Evolutionary conservation across 2,113 vertebrate species (phyloP).

Genomic region (Psittacara wagleri): DNA sequence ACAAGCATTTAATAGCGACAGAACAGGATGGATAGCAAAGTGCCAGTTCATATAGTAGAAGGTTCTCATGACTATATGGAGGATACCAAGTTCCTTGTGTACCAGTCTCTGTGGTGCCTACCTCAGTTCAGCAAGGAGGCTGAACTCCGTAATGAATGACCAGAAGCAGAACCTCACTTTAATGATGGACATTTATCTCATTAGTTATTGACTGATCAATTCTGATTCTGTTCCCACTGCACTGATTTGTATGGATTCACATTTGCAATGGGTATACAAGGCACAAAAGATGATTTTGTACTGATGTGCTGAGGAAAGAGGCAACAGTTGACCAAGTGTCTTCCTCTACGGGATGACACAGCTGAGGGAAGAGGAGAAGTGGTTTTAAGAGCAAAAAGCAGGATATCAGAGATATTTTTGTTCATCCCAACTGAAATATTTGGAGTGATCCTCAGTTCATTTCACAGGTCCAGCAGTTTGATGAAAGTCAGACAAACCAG

Average conservation of each 20-base stretch:
- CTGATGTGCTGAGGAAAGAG: neutral
- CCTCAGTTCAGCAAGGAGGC: neutral
- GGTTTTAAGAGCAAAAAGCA: neutral
- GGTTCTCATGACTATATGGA: neutral
- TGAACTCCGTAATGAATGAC: neutral
- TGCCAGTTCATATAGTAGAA: neutral
- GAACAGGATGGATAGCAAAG: neutral
- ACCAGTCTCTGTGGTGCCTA: no score
- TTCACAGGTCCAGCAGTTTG: neutral
- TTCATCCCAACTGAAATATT: neutral
- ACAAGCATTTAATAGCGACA: neutral
- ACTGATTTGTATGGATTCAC: neutral
- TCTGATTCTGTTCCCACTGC: neutral
- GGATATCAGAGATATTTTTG: neutral
- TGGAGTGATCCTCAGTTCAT: neutral
- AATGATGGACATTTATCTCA: neutral
- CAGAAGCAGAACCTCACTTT: neutral
- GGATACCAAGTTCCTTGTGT: neutral
- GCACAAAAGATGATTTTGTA: neutral
- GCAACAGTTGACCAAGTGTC: neutral
- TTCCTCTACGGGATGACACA: accelerated
- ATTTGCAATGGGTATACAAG: neutral
- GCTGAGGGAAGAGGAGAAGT: neutral
- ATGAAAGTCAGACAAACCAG: constrained; percentile 23
- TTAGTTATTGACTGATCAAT: neutral